These are phyloP conservation scores for Verasper variegatus DNA, from an alignment of 2,113 vertebrate species.

Conservation along the genomic window DNA sequence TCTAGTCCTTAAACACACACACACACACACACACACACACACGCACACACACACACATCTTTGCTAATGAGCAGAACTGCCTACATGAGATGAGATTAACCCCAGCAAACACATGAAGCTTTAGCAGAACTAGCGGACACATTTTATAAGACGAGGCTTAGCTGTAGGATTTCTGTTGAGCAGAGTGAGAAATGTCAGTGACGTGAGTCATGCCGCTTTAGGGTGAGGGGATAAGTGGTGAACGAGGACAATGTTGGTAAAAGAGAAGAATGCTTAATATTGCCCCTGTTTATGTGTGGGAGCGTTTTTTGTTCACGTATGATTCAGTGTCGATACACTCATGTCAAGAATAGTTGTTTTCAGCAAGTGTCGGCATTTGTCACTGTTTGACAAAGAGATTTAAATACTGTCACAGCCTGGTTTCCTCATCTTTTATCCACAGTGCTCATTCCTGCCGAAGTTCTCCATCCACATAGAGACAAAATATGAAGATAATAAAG, in stretches of 20 bases:
- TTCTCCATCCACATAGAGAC: constrained; percentile 83
- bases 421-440: constrained; percentile 4
- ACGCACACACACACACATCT: background rate
- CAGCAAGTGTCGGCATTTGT: constrained; percentile 5
- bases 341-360: constrained; percentile 9
- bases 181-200: constrained; percentile 28
- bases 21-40: background rate
- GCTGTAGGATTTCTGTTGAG: constrained; percentile 4
- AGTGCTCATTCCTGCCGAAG: constrained; percentile 81
- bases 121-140: constrained; percentile 1
- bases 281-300: constrained; percentile 34
- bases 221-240: background rate
- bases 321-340: constrained; percentile 30
- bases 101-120: constrained; percentile 2
- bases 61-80: background rate
- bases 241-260: constrained; percentile 24
- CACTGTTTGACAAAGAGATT: constrained; percentile 20
- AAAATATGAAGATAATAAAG: constrained; percentile 82
- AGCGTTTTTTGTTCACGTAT: constrained; percentile 11
- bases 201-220: constrained; percentile 38
- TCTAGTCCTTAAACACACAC: background rate
- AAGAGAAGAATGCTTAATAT: constrained; percentile 33
- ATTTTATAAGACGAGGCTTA: constrained; percentile 7
- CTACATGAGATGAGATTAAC: constrained; percentile 2
- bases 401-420: background rate